Percentiles rank a stretch among this genome's conserved stretches.
phyloP scores from a whole-genome alignment of 2,888 invertebrate genomes.

The Helleia helle region DNA sequence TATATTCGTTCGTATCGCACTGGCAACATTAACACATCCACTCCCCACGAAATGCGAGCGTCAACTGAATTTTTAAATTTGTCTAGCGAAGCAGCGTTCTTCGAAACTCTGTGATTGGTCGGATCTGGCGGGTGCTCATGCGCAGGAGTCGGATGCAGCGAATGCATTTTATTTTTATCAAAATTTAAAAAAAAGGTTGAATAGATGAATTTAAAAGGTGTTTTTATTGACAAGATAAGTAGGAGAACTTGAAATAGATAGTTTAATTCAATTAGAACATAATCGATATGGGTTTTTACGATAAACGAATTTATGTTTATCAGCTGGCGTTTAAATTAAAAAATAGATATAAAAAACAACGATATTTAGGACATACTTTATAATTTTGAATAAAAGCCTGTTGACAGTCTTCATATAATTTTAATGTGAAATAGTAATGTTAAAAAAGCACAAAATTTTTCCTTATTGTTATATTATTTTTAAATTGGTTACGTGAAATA shows the following conservation, averaged over 20 bases:
- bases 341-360: no score
- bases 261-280: slow-evolving; percentile 30
- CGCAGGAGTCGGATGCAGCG: slow-evolving; percentile 7
- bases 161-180: slow-evolving; percentile 17
- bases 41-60: neutral
- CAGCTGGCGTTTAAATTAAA: slow-evolving; percentile 2
- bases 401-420: no score
- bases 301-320: no score
- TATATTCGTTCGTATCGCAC: slow-evolving; percentile 17
- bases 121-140: neutral
- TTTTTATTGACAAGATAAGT: slow-evolving; percentile 19
- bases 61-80: slow-evolving; percentile 6
- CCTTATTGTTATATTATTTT: no score
- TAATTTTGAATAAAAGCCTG: no score
- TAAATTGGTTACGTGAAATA: no score
- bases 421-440: no score
- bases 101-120: slow-evolving; percentile 2
- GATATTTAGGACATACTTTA: no score
- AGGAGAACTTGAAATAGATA: slow-evolving; percentile 29
- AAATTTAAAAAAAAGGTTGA: slow-evolving; percentile 11
- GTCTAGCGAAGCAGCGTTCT: neutral
- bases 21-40: slow-evolving; percentile 22
- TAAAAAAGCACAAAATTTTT: no score
- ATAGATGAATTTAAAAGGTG: slow-evolving; percentile 3
- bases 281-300: neutral